phyloP scores from a whole-genome alignment of 2,113 vertebrate genomes.

The Puma concolor region DNA sequence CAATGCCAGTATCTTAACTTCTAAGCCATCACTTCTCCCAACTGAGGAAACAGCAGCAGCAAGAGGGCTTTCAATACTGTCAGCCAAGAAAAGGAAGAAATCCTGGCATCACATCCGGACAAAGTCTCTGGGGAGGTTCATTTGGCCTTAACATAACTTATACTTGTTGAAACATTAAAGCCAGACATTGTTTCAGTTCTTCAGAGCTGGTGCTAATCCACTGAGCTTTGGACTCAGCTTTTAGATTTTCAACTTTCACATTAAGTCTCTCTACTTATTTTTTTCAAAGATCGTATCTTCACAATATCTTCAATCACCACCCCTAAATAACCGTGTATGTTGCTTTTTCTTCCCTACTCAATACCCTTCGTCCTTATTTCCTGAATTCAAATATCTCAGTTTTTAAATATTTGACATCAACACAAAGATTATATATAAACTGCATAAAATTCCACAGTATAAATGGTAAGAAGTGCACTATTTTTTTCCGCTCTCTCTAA shows the following conservation, averaged over 20 bases:
- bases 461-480: not conserved
- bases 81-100: slow-evolving; percentile 43
- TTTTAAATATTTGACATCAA: slow-evolving; percentile 19
- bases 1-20: not conserved
- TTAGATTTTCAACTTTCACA: not conserved
- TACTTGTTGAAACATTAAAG: slow-evolving; percentile 34
- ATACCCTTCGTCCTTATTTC: not conserved
- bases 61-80: not conserved
- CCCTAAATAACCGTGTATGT: not conserved
- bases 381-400: not conserved
- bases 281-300: not conserved
- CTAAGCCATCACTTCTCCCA: not conserved
- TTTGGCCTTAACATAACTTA: not conserved
- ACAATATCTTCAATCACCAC: not conserved
- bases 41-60: not conserved
- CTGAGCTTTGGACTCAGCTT: not conserved
- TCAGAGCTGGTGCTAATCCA: not conserved
- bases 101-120: not conserved
- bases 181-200: slow-evolving; percentile 22
- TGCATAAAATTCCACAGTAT: not conserved
- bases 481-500: not conserved
- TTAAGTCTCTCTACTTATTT: slow-evolving; percentile 19
- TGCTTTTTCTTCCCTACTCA: not conserved
- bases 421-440: not conserved
- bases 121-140: not conserved